Conservation (phyloP, 1,140 invertebrate genomes). For the Dryas iulia region DNA sequence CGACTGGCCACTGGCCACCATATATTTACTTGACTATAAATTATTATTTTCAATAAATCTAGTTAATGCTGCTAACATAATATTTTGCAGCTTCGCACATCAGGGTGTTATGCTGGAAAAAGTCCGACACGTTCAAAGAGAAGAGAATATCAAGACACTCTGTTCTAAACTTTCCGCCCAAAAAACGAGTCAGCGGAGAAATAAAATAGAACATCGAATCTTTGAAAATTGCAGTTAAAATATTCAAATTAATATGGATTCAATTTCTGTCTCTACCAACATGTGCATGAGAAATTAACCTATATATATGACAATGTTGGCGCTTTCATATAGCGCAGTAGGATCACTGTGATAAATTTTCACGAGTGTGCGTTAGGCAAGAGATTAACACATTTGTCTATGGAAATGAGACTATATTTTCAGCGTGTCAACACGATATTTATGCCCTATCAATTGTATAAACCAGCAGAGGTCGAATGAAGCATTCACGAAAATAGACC, state of each 20-base stretch:
- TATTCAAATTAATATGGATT: background rate
- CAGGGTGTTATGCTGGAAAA: too few species aligned
- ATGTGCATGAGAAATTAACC: background rate
- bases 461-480: conserved; percentile 7
- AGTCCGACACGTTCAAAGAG: too few species aligned
- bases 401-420: conserved; percentile 8
- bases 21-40: too few species aligned
- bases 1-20: too few species aligned
- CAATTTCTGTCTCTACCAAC: background rate
- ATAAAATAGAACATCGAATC: background rate
- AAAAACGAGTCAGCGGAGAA: background rate
- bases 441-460: conserved; percentile 13
- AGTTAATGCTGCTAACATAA: too few species aligned
- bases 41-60: too few species aligned
- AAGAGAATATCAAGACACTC: too few species aligned
- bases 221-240: background rate
- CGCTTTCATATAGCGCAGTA: background rate
- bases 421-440: conserved; percentile 2
- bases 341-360: background rate
- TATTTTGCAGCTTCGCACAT: too few species aligned
- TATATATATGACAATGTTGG: background rate
- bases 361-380: background rate
- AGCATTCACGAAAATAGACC: conserved; percentile 10
- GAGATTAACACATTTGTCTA: conserved; percentile 13
- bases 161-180: too few species aligned